Evolutionary conservation across 2,888 invertebrate species (phyloP).

Genomic region (Parapristionchus giblindavisi): DNA sequence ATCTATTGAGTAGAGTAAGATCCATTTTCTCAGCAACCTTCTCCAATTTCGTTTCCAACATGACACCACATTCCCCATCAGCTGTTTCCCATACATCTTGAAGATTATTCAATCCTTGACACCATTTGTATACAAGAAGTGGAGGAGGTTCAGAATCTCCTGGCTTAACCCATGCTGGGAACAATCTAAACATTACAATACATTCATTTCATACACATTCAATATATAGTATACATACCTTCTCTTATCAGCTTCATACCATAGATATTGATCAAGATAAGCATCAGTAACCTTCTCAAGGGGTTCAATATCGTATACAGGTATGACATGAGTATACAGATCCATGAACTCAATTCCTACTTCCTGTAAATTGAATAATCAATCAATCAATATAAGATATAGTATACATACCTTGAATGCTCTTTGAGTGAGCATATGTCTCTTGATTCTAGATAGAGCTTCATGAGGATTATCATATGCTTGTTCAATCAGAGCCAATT

Average conservation of each 20-base stretch:
- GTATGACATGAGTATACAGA: constrained; percentile 95
- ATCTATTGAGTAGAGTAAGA: constrained; percentile 92
- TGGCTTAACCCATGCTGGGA: constrained; percentile 99
- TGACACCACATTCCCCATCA: constrained; percentile 98
- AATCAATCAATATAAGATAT: neutral
- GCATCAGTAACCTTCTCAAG: constrained; percentile 99
- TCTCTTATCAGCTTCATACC: constrained; percentile 96
- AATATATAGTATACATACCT: constrained; percentile 53
- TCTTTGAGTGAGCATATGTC: constrained; percentile 94
- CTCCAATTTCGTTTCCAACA: constrained; percentile 94
- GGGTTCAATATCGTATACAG: constrained; percentile 98
- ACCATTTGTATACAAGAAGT: constrained; percentile 90
- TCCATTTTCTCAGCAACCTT: constrained; percentile 99
- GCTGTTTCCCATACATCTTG: constrained; percentile 99
- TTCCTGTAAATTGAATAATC: constrained; percentile 71
- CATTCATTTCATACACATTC: no score
- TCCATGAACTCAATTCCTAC: constrained; percentile 99
- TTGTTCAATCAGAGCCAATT: constrained; percentile 96
- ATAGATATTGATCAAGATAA: constrained; percentile 97
- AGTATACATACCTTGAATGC: constrained; percentile 71
- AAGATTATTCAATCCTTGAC: constrained; percentile 76
- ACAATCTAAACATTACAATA: constrained; percentile 76
- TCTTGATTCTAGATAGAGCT: constrained; percentile 96
- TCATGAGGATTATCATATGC: constrained; percentile 99
- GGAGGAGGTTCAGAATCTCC: constrained; percentile 94